phyloP scores from a whole-genome alignment of 2,888 invertebrate genomes.

The Pyralis farinalis region DNA sequence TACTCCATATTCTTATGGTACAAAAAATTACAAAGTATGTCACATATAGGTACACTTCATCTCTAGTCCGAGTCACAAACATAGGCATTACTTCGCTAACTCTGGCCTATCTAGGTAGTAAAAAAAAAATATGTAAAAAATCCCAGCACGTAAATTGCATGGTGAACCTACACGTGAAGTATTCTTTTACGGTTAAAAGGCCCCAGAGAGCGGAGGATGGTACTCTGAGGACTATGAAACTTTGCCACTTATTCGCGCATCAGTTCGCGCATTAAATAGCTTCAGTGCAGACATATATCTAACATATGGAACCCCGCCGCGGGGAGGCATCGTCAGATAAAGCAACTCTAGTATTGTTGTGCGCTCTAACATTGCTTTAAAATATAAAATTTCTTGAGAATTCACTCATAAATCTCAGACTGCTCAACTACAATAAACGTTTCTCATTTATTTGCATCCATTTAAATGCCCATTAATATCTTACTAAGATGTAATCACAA shows the following conservation, averaged over 20 bases:
- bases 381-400: no score
- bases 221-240: slow-evolving; percentile 37
- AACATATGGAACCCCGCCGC: slow-evolving; percentile 18
- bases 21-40: no score
- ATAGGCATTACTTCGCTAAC: no score
- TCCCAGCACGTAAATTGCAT: not conserved
- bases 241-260: slow-evolving; percentile 42
- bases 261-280: slow-evolving; percentile 32
- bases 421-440: no score
- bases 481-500: no score
- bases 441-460: no score
- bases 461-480: no score
- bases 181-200: slow-evolving; percentile 21
- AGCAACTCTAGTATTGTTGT: slow-evolving; percentile 24
- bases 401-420: no score
- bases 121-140: not conserved
- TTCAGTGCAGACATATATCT: slow-evolving; percentile 18
- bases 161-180: slow-evolving; percentile 12
- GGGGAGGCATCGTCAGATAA: slow-evolving; percentile 15
- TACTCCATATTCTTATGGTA: no score
- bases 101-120: not conserved
- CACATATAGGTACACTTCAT: no score
- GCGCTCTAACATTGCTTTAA: slow-evolving; percentile 2
- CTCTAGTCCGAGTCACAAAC: no score
- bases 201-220: slow-evolving; percentile 28